These are phyloP conservation scores for Scaptomyza flava DNA, from an alignment of 2,888 invertebrate species.

Conservation along the genomic window DNA sequence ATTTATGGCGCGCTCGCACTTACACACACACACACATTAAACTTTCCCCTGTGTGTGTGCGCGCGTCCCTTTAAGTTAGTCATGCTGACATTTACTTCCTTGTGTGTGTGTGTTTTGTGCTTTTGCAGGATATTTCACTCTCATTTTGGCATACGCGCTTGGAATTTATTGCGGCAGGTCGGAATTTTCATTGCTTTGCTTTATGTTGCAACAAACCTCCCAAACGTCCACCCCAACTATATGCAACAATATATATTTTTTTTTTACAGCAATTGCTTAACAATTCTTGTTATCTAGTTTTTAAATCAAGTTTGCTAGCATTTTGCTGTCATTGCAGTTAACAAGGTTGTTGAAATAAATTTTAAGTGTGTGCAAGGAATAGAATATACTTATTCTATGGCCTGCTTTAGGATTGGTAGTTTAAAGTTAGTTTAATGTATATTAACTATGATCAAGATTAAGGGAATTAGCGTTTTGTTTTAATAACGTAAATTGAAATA, in stretches of 20 bases:
- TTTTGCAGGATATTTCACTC: constrained; percentile 62
- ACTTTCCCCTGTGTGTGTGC: constrained; percentile 17
- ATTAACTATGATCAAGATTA: too few species aligned
- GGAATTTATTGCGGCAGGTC: constrained; percentile 82
- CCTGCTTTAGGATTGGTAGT: too few species aligned
- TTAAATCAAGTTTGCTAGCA: background rate
- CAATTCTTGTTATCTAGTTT: constrained; percentile 2
- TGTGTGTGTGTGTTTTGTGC: constrained; percentile 26
- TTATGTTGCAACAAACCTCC: constrained; percentile 1
- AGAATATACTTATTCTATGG: background rate
- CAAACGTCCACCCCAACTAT: background rate
- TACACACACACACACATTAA: constrained; percentile 5
- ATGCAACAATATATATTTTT: background rate
- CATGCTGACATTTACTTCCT: constrained; percentile 19
- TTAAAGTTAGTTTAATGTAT: too few species aligned
- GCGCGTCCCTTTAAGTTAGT: constrained; percentile 32
- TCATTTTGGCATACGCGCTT: constrained; percentile 62
- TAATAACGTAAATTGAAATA: too few species aligned
- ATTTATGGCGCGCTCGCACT: constrained; percentile 65
- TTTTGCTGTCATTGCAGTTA: background rate
- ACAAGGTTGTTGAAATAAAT: background rate
- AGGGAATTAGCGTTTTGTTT: too few species aligned
- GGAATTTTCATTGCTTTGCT: constrained; percentile 74
- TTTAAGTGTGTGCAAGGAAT: background rate
- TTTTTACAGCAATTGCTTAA: constrained; percentile 13